Base-by-base conservation (phyloP, 2,113 vertebrate species). In the Carollia perspicillata region DNA sequence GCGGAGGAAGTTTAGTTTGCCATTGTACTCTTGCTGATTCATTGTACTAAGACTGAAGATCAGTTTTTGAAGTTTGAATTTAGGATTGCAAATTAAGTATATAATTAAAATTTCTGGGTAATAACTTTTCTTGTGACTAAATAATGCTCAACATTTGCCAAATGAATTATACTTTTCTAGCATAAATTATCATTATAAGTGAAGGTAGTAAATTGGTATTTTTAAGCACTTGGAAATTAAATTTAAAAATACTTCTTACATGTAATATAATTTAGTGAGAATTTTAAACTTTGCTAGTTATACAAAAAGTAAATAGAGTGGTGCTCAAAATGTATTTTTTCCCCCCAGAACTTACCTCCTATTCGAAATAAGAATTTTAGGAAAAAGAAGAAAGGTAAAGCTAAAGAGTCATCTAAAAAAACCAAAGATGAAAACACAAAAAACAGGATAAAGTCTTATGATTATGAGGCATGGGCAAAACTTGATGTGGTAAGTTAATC, bases 401-500 rank as follows among this genome's bases (percentile, higher is more conserved):
- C 92, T 84, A 99, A 98, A 97, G 95, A 91, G 17, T 60, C 96
- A 40, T 97, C 97, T 33, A 98, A 98, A 42, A 98, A 98, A 74
- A 99, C 98, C 30, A 98, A 97, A 6, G 98, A 99, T 71, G 93
- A 98, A 75, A 98, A 98, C 63, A 98, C 98, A 96, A 98, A 98
- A 65, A 98, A 98, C 2, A 99, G 99, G 89, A 99, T 99, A 89
- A 99, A 99, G 93, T 99, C 99, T 16, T 99, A 98, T 0, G 99
- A 99, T 97, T 99, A 99, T 97, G 98, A 98, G 79, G 99, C 99
- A 7, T 99, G 99, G 99, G 99, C 99, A 97, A 99, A 99, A 97
- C 99, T 99, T 95, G 99, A 99, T 96, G 99, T 99, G 99, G 99
- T 99, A 97, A 98, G 98, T 97, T 81, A 42, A 89, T 93, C 42